These are phyloP conservation scores for Caenorhabditis panamensis DNA, from an alignment of 2,888 invertebrate genomes.

Conservation along the genomic window DNA sequence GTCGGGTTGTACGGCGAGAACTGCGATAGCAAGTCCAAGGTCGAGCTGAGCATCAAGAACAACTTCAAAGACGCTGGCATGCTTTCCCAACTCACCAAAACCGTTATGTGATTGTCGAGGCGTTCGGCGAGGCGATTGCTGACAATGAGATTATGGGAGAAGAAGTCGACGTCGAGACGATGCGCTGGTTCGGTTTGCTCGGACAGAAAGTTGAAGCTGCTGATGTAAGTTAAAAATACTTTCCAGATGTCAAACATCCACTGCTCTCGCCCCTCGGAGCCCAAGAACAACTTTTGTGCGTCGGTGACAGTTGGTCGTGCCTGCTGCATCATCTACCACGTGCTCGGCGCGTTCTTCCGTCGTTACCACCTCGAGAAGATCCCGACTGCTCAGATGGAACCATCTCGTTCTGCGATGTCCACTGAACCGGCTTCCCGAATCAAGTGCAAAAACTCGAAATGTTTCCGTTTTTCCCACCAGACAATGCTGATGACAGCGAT, in stretches of 20 bases:
- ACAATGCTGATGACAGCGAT: too few relatives aligned
- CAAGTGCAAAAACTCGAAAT: too few relatives aligned
- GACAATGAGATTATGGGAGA: conserved; percentile 64
- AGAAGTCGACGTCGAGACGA: conserved; percentile 41
- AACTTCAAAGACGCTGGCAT: conserved; percentile 57
- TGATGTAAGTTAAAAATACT: conserved; percentile 41
- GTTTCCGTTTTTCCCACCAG: too few relatives aligned
- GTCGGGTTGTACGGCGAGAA: conserved; percentile 69
- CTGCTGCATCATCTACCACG: too few relatives aligned
- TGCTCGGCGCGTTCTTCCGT: conserved; percentile 59
- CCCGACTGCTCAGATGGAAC: conserved; percentile 58
- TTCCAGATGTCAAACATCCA: too few relatives aligned
- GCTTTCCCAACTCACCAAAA: conserved; percentile 67
- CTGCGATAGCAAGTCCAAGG: conserved; percentile 52
- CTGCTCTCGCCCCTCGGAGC: conserved; percentile 57
- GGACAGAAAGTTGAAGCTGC: conserved; percentile 47
- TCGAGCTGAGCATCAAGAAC: conserved; percentile 56
- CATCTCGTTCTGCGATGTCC: too few relatives aligned
- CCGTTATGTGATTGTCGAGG: conserved; percentile 70
- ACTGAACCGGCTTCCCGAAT: too few relatives aligned
- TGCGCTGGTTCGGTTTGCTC: conserved; percentile 62
- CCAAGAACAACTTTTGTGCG: conserved; percentile 57
- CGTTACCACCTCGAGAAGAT: conserved; percentile 58
- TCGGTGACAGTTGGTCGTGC: conserved; percentile 65
- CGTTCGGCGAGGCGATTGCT: conserved; percentile 72